Base-by-base conservation (phyloP, 1,140 invertebrate genomes). In the Tribolium castaneum region DNA sequence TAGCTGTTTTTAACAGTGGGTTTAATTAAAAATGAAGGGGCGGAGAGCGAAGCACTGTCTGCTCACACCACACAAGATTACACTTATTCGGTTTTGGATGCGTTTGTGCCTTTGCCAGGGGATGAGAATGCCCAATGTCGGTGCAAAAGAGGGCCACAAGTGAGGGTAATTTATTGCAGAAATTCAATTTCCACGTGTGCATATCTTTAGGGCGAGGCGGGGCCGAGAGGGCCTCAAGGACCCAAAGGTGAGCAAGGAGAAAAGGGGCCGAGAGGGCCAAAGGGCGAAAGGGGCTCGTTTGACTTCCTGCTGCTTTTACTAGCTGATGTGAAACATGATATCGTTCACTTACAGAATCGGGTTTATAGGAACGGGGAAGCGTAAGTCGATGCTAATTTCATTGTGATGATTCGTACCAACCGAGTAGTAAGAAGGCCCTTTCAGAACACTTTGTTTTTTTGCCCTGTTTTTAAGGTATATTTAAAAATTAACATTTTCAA, bases 281-380 rank as follows among this genome's bases (percentile, higher is more conserved):
- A 90, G 76, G 91, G 91, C 0, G 89, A 90, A 6, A 87, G 88
- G 76, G 90, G 90, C 1, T 90, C 90, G 9, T 86, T 92, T 50
- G 91, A 93, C 81, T 89, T 92, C 52, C 86, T 92, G 78, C 85
- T 92, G 35, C 86, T 92, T 2, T 83, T 92, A 71, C 80, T 93
- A 25, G 91, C 91, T 2, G 91, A 92, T 82, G 83, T 93, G 1
- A 86, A 90, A 73, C 90, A 91, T 81, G 91, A 92, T 82, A 90
- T 93, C 76, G 87, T 89, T 30, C 89, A 90, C 76, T 84, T 92
- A 25, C 91, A 92, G 81, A 87, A 88, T 22, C 88, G 86, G 82
- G 90, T 92, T 9, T 92, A 91, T 78, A 84, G 82, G n/a, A 85
- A 88, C 35, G 89, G 88, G 3, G 89, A 90, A 85, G 86, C 83